Evolutionary conservation across 23 tunicate species (phyloP), one percentile per base, ranked within the genome.

Genomic region (Halocynthia roretzi): DNA sequence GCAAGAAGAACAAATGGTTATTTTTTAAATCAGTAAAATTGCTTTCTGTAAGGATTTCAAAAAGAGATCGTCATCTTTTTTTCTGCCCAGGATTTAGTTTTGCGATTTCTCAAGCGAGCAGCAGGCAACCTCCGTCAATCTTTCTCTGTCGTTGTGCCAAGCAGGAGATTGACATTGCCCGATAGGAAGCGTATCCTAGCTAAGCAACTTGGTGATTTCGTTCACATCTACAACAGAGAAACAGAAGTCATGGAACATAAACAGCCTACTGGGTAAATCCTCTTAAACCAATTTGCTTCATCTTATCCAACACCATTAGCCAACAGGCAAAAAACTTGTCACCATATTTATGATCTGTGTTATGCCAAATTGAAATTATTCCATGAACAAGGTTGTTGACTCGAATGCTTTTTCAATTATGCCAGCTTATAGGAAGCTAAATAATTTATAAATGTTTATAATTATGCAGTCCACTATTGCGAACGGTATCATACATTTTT

Each of bases 131-230:
- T 92, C 18, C 80, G 85, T 10, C 98, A 92, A 56, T 70, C 89
- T 12, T 92, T 92, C 63, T 72, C 87, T 5, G 92, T 92, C 14
- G 87, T 86, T 50, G 87, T 92, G 12, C 98, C 98, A 48, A 92
- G 98, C 61, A 72, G 85, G 10, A 71, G 88, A 9, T 63, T 92
- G 7, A 50, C 82, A 6, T 72, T 92, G 11, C 51, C 75, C n/a
- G 98, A 92, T 67, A 73, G 98, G 23, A 92, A 92, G 50, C 71
- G 98, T 49, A 92, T 92, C 31, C 68, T 92, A 8, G 85, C 98
- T 15, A 92, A 92, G 62, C 98, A 92, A 74, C 98, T 92, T 15
- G 98, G 87, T 6, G 98, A 92, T 67, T 92, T 92, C 62, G 92
- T 92, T 20, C 92, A 87, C 31, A 86, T 92, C 75, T 92, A 92